These are phyloP conservation scores for Euproctis similis DNA, from an alignment of 2,888 invertebrate genomes.

Conservation along the genomic window DNA sequence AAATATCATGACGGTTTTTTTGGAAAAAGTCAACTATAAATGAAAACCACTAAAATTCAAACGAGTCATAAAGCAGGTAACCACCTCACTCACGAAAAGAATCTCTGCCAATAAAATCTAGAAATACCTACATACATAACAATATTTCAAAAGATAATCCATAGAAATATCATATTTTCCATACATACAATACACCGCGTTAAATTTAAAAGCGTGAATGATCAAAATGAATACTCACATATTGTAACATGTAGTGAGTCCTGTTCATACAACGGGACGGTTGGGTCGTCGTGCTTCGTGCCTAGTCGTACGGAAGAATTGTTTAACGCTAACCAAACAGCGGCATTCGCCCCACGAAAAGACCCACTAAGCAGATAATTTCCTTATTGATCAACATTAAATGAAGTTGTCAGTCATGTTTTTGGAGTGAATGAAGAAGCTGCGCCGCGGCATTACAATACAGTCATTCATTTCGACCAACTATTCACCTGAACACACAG, in stretches of 20 bases:
- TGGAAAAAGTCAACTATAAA: no score
- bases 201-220: slow-evolving; percentile 57
- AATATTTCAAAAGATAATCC: no score
- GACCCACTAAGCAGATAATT: slow-evolving; percentile 72
- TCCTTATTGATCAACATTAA: slow-evolving; percentile 49
- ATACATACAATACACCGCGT: no score
- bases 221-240: slow-evolving; percentile 62
- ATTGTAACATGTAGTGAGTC: slow-evolving; percentile 38
- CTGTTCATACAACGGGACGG: slow-evolving; percentile 51
- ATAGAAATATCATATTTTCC: no score
- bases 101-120: no score
- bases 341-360: slow-evolving; percentile 54
- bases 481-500: no score
- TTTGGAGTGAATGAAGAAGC: slow-evolving; percentile 40
- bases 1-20: no score
- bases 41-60: no score
- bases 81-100: no score
- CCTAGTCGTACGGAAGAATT: slow-evolving; percentile 69
- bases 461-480: slow-evolving; percentile 28
- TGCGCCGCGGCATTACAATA: slow-evolving; percentile 32
- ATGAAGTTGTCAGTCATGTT: slow-evolving; percentile 63
- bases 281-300: slow-evolving; percentile 56
- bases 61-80: no score
- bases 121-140: no score
- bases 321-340: slow-evolving; percentile 73